These are phyloP conservation scores for Archips xylosteana DNA, from an alignment of 2,888 invertebrate species.

Conservation along the genomic window DNA sequence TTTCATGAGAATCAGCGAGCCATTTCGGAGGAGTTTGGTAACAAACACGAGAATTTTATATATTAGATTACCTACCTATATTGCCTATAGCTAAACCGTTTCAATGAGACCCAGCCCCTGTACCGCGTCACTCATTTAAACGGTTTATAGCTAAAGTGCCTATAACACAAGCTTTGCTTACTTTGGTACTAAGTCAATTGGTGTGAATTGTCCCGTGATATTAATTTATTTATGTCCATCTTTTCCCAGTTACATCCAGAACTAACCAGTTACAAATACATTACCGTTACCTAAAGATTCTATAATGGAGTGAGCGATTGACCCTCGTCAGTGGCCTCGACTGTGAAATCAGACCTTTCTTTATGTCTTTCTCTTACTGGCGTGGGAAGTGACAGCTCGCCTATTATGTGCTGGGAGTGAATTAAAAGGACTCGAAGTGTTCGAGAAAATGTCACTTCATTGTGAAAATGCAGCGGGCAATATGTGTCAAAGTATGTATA, in stretches of 20 bases:
- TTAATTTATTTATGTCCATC: not conserved
- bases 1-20: too few relatives aligned
- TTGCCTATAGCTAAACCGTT: too few relatives aligned
- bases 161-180: too few relatives aligned
- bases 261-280: not conserved
- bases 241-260: not conserved
- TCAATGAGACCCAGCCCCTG: too few relatives aligned
- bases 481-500: not conserved
- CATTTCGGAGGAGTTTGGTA: too few relatives aligned
- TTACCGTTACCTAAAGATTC: not conserved
- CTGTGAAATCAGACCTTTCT: constrained; percentile 37
- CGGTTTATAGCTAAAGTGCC: too few relatives aligned
- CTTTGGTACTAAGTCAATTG: too few relatives aligned
- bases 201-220: too few relatives aligned
- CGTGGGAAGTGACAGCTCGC: constrained; percentile 32
- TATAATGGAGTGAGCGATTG: not conserved
- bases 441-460: constrained; percentile 1
- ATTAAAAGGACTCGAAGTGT: not conserved
- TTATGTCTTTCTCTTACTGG: constrained; percentile 24
- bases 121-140: too few relatives aligned
- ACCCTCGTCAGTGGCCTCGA: constrained; percentile 33
- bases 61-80: too few relatives aligned
- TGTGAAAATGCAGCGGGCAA: not conserved
- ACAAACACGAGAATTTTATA: too few relatives aligned
- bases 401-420: constrained; percentile 6